Base-by-base conservation (phyloP, 2,888 invertebrate genomes). In the Asteroscopus sphinx region DNA sequence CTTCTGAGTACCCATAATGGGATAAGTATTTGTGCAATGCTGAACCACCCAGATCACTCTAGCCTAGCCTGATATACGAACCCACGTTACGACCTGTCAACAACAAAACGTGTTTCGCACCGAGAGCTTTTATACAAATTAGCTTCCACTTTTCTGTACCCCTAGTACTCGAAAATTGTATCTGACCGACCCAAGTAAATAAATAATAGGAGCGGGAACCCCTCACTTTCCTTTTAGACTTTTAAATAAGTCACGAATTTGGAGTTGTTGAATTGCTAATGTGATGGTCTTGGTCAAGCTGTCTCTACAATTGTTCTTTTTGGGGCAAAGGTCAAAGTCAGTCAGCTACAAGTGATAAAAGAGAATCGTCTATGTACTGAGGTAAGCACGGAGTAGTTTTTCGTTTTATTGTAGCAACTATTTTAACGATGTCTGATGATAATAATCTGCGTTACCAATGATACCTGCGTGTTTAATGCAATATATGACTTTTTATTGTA, bases 191-290 rank as follows among this genome's bases (percentile, higher is more conserved):
- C 46, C 44, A 45, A 30, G 48, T 69, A 46, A 69, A 74, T 64
- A 69, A 74, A 60, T 67, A 56, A 74, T 55, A 37, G 15, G 36
- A 13, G 39, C 7, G 36, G 40, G 40, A 40, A 16, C 54, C 21
- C 37, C 39, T 52, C 51, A 9, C 32, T 47, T 32, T 39, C 44
- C 59, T 61, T 48, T 59, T 39, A 59, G 57, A 58, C 42, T 63
- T 52, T 68, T 68, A 58, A 64, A 73, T 73, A 58, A 66, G 57
- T 55, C 61, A 61, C 61, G 55, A 59, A 36, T 55, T 68, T 65
- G 65, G 53, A 60, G 53, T 64, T 54, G 59, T 64, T 59, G 61
- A 65, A 68, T 61, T 61, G 61, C 53, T 58, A 66, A 69, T 68
- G 21, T 26, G 21, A 36, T 13, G 36, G 44, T 48, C 51, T 54